phyloP scores from a whole-genome alignment of 2,113 vertebrate species.

The Merops nubicus region DNA sequence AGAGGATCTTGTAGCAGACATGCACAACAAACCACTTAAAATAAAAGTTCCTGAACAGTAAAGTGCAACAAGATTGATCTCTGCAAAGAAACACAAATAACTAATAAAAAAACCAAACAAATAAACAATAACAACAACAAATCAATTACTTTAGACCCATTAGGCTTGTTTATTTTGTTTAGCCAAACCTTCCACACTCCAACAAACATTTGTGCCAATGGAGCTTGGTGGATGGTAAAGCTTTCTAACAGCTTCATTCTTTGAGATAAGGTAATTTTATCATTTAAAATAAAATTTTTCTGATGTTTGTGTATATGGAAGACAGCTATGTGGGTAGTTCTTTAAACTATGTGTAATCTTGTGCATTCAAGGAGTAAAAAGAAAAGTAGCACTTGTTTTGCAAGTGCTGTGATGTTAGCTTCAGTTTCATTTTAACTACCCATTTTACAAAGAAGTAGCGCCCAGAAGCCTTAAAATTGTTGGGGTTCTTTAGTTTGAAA shows the following conservation, averaged over 20 bases:
- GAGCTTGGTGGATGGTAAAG: not conserved
- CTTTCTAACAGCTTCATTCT: not conserved
- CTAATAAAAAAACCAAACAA: not conserved
- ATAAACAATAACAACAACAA: too few species aligned
- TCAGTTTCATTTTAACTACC: not conserved
- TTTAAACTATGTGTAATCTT: not conserved
- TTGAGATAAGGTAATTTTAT: not conserved
- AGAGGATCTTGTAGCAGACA: not conserved
- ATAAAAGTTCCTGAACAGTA: not conserved
- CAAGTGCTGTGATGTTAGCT: not conserved
- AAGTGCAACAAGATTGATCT: not conserved
- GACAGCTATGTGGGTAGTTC: not conserved
- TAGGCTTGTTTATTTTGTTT: not conserved
- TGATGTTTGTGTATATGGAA: not conserved
- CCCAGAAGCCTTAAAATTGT: not conserved
- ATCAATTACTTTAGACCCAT: not conserved
- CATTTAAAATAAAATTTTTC: not conserved
- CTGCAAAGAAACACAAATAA: not conserved
- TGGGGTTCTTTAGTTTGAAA: not conserved
- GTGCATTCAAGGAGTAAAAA: not conserved
- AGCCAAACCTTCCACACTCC: not conserved
- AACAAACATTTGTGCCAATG: not conserved
- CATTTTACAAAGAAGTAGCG: not conserved
- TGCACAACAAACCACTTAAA: not conserved
- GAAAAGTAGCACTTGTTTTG: not conserved